phyloP scores from a whole-genome alignment of 2,113 vertebrate genomes.

The Penelope pileata region DNA sequence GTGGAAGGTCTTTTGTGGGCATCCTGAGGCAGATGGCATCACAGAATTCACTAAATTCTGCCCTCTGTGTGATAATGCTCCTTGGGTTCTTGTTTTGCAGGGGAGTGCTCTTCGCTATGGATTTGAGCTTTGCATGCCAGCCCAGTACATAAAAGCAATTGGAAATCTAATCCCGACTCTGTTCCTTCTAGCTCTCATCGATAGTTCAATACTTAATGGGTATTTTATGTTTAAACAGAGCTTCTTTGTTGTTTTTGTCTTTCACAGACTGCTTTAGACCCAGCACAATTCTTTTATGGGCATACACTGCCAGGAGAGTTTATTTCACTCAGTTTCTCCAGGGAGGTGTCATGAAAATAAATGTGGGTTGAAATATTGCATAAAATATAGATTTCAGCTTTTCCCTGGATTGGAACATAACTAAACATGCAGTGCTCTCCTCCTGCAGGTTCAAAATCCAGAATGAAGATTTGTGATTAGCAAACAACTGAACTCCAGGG shows the following conservation, averaged over 20 bases:
- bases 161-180: background rate
- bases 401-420: background rate
- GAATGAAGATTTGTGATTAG: background rate
- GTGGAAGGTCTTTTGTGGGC: fast-evolving
- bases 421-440: background rate
- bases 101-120: background rate
- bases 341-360: background rate
- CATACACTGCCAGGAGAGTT: background rate
- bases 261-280: background rate
- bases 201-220: background rate
- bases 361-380: background rate
- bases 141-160: background rate
- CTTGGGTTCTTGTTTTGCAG: background rate
- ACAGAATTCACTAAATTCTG: background rate
- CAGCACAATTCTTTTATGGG: background rate
- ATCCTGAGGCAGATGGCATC: background rate
- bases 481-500: background rate
- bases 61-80: too few species aligned
- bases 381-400: background rate
- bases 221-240: background rate
- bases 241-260: background rate
- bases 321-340: background rate
- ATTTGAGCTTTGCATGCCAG: background rate
- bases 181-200: background rate
- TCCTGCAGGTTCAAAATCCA: background rate